These are phyloP conservation scores for Drosophila obscura DNA, from an alignment of 1,140 invertebrate genomes.

Conservation along the genomic window DNA sequence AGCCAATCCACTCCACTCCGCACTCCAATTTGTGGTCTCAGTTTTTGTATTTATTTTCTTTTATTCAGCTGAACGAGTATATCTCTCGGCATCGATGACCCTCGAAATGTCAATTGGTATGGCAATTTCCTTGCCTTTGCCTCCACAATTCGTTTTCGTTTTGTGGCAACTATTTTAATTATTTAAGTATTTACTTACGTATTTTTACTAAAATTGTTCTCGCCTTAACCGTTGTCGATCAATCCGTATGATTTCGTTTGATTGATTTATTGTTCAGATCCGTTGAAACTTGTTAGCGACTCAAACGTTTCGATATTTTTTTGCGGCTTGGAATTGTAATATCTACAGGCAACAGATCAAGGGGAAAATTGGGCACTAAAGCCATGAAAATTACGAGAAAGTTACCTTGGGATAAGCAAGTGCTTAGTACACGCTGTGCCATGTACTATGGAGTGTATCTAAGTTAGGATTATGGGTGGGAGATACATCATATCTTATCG, in stretches of 20 bases:
- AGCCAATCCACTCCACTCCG: conserved; percentile 19
- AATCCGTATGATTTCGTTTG: conserved; percentile 26
- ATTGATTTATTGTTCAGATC: conserved; percentile 35
- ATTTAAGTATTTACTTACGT: conserved; percentile 45
- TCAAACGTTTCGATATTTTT: conserved; percentile 10
- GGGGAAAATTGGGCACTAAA: neutral
- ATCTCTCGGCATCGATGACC: conserved; percentile 50
- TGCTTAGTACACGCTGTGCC: too few species aligned
- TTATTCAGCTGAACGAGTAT: conserved; percentile 6
- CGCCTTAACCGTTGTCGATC: conserved; percentile 35
- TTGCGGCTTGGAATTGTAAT: neutral
- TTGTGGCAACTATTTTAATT: conserved; percentile 35
- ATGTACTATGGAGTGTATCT: neutral
- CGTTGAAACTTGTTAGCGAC: conserved; percentile 23
- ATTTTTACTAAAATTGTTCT: conserved; percentile 39
- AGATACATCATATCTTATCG: conserved; percentile 20
- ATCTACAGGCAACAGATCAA: too few species aligned
- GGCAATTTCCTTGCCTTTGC: conserved; percentile 29
- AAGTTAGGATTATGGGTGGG: neutral
- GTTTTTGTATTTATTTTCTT: conserved; percentile 17
- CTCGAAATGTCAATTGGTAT: conserved; percentile 51
- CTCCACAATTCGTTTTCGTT: conserved; percentile 9
- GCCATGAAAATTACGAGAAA: too few species aligned
- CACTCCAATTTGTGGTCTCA: conserved; percentile 31
- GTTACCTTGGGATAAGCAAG: too few species aligned